Percentiles rank a stretch among this genome's conserved stretches.
These are phyloP conservation scores for Helleia helle DNA, from an alignment of 2,888 invertebrate species.

Conservation along the genomic window DNA sequence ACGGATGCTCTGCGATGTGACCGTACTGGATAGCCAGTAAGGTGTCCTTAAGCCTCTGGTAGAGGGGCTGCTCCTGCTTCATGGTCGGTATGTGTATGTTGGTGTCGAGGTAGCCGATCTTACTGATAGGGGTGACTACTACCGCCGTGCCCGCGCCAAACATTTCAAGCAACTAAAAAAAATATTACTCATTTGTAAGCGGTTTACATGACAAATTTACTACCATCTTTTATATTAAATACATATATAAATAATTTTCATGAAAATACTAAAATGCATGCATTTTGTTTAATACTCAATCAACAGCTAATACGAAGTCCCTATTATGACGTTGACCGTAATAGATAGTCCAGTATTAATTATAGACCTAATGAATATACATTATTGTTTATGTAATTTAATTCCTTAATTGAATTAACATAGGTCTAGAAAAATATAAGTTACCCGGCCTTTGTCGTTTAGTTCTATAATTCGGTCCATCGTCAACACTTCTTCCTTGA, in stretches of 20 bases:
- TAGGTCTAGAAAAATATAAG: neutral
- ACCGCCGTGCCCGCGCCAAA: slow-evolving; percentile 99
- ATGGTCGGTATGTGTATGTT: slow-evolving; percentile 82
- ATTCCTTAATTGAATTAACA: neutral
- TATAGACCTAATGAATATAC: no score
- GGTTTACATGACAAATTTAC: no score
- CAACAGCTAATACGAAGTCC: no score
- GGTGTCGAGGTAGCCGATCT: slow-evolving; percentile 84
- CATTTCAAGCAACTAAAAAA: slow-evolving; percentile 87
- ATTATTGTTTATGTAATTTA: no score
- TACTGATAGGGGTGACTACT: slow-evolving; percentile 92
- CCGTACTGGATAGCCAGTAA: slow-evolving; percentile 94
- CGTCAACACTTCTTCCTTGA: slow-evolving; percentile 85
- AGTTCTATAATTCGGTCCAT: slow-evolving; percentile 87
- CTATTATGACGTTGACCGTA: no score
- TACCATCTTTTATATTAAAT: no score
- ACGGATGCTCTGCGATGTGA: slow-evolving; percentile 82
- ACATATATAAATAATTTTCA: no score
- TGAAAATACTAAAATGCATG: no score
- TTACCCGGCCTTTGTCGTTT: slow-evolving; percentile 82
- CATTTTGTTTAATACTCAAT: no score
- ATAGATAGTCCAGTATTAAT: no score
- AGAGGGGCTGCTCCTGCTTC: slow-evolving; percentile 81
- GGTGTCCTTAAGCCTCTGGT: slow-evolving; percentile 80
- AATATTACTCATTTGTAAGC: no score